phyloP scores from a whole-genome alignment of 1,140 invertebrate genomes.

The Drosophila pachea region DNA sequence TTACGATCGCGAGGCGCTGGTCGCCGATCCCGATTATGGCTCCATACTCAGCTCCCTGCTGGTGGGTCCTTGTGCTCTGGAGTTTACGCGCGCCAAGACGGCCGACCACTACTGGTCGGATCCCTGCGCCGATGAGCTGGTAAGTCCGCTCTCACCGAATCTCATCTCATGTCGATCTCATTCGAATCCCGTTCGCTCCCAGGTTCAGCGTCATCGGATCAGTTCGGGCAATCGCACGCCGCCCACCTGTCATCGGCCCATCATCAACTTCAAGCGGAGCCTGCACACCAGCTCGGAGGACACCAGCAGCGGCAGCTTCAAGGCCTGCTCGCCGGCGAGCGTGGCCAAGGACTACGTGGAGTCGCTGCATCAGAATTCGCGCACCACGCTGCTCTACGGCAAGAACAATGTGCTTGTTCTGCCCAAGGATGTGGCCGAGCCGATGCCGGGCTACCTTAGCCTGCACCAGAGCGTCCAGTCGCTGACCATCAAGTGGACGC shows the following conservation, averaged over 20 bases:
- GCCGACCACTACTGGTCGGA: constrained; percentile 95
- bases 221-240: constrained; percentile 86
- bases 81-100: constrained; percentile 93
- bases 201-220: constrained; percentile 90
- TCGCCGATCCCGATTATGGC: constrained; percentile 94
- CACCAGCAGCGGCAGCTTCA: constrained; percentile 77
- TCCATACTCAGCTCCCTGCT: constrained; percentile 93
- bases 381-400: constrained; percentile 93
- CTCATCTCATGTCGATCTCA: constrained; percentile 15
- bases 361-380: constrained; percentile 94
- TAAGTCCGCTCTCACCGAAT: constrained; percentile 48
- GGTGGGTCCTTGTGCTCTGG: constrained; percentile 94
- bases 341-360: constrained; percentile 96
- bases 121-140: constrained; percentile 93
- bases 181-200: background rate
- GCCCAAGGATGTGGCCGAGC: constrained; percentile 89
- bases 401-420: constrained; percentile 97
- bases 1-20: constrained; percentile 92
- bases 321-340: constrained; percentile 80
- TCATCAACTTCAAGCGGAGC: constrained; percentile 85
- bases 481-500: constrained; percentile 89
- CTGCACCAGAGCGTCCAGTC: constrained; percentile 89
- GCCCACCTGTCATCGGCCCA: constrained; percentile 85
- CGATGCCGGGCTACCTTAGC: constrained; percentile 94
- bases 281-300: constrained; percentile 85